Percentiles rank a stretch among this genome's conserved stretches.
These are phyloP conservation scores for Silvanus unidentatus DNA, from an alignment of 2,888 invertebrate species.

Conservation along the genomic window DNA sequence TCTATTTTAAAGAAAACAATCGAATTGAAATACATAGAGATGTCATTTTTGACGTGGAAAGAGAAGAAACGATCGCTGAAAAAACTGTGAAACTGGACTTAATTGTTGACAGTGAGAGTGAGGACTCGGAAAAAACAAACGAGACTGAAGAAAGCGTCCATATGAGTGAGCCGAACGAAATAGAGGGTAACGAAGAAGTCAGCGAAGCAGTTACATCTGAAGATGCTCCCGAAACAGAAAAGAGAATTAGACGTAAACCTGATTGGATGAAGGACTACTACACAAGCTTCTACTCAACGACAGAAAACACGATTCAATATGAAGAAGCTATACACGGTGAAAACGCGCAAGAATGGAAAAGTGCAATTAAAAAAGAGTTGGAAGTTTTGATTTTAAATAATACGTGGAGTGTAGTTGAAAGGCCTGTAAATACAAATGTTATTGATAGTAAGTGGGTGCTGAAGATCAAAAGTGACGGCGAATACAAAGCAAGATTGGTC, in stretches of 20 bases:
- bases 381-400: constrained; percentile 6
- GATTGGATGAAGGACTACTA: constrained; percentile 5
- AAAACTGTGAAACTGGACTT: constrained; percentile 3
- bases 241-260: constrained; percentile 3
- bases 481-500: constrained; percentile 17
- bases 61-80: constrained; percentile 8
- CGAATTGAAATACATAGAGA: constrained; percentile 17
- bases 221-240: background rate
- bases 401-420: constrained; percentile 14
- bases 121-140: background rate
- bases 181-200: background rate
- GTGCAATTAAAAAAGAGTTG: constrained; percentile 3
- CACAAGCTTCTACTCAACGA: background rate
- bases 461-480: constrained; percentile 10
- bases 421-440: constrained; percentile 13
- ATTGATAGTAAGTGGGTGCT: constrained; percentile 18
- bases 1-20: constrained; percentile 17
- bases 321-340: constrained; percentile 10
- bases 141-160: constrained; percentile 1
- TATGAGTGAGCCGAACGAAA: background rate
- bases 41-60: constrained; percentile 12
- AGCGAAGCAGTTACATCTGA: background rate
- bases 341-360: background rate
- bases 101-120: constrained; percentile 1
- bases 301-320: constrained; percentile 8